Percentiles rank a stretch among this genome's conserved stretches.
phyloP scores from a whole-genome alignment of 2,797 vertebrate species.

The Meda fulgida region DNA sequence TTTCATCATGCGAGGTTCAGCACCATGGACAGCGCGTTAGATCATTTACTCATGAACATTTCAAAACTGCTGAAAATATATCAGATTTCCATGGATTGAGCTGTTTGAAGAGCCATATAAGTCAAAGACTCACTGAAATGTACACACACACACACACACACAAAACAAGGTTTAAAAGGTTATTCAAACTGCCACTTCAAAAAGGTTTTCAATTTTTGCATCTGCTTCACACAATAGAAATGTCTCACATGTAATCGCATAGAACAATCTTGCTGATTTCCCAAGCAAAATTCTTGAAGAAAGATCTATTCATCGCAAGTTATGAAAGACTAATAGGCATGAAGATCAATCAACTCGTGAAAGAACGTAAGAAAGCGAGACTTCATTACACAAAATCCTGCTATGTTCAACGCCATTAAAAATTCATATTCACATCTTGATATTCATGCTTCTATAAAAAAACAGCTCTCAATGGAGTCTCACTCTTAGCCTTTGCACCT shows the following conservation, averaged over 20 bases:
- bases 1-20: background rate
- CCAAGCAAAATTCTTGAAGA: constrained; percentile 61
- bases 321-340: constrained; percentile 42
- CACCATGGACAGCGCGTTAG: background rate
- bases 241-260: constrained; percentile 64
- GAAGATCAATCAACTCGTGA: constrained; percentile 56
- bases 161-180: background rate
- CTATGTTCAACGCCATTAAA: constrained; percentile 42
- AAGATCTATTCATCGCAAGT: constrained; percentile 56
- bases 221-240: constrained; percentile 68
- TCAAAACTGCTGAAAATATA: background rate
- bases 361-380: constrained; percentile 35
- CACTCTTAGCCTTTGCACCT: constrained; percentile 56
- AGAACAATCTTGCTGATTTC: constrained; percentile 82
- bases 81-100: background rate
- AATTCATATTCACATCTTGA: constrained; percentile 54
- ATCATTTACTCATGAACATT: background rate
- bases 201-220: constrained; percentile 74
- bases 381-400: constrained; percentile 53
- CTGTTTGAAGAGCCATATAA: constrained; percentile 9
- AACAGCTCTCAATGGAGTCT: constrained; percentile 49
- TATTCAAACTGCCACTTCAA: background rate
- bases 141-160: background rate
- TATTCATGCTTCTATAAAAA: constrained; percentile 56
- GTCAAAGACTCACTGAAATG: constrained; percentile 36